Percentiles rank a stretch among this genome's conserved stretches.
Evolutionary conservation across 1,140 invertebrate species (phyloP).

Genomic region (Sipha flava): DNA sequence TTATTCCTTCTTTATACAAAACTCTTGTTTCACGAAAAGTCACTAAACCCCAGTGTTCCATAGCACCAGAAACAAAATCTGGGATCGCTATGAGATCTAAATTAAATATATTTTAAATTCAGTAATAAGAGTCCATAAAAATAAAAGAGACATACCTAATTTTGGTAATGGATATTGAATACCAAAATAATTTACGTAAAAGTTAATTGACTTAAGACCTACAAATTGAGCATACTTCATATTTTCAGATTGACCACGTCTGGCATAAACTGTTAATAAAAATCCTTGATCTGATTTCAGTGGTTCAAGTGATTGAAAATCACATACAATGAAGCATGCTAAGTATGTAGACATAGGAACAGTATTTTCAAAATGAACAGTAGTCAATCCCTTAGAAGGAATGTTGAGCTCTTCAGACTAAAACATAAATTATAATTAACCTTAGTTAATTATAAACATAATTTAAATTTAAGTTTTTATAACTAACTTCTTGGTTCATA

Average conservation of each 20-base stretch:
- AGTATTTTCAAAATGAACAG: slow-evolving; percentile 65
- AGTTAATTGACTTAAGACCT: slow-evolving; percentile 70
- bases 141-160: slow-evolving; percentile 53
- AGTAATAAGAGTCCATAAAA: not conserved
- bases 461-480: not conserved
- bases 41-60: slow-evolving; percentile 89
- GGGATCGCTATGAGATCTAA: slow-evolving; percentile 86
- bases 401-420: slow-evolving; percentile 43
- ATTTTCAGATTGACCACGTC: slow-evolving; percentile 63
- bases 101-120: slow-evolving; percentile 33
- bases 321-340: slow-evolving; percentile 81
- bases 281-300: slow-evolving; percentile 51
- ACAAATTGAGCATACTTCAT: slow-evolving; percentile 69
- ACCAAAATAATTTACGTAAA: slow-evolving; percentile 78
- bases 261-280: slow-evolving; percentile 63
- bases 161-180: slow-evolving; percentile 80
- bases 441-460: no score
- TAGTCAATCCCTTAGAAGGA: slow-evolving; percentile 45
- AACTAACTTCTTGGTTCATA: slow-evolving; percentile 52
- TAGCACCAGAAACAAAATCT: slow-evolving; percentile 89
- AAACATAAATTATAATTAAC: slow-evolving; percentile 34
- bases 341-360: slow-evolving; percentile 89
- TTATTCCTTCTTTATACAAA: slow-evolving; percentile 58
- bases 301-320: slow-evolving; percentile 60
- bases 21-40: slow-evolving; percentile 76